phyloP scores from a whole-genome alignment of 2,113 vertebrate species.

The Bothrops jararaca region DNA sequence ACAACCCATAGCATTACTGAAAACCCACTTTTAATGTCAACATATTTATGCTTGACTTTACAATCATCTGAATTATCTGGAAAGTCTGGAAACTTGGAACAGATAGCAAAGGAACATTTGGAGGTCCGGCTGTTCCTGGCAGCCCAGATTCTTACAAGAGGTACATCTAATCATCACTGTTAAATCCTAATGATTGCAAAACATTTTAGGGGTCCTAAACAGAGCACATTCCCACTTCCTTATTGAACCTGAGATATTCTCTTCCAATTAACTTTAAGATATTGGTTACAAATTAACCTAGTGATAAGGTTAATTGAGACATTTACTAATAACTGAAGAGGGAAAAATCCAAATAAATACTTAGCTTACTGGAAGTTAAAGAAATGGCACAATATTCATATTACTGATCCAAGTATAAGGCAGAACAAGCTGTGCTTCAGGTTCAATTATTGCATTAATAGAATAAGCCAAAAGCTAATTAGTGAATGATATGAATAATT shows the following conservation, averaged over 20 bases:
- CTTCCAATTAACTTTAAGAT: not conserved
- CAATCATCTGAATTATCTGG: not conserved
- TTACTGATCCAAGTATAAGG: not conserved
- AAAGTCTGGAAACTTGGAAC: not conserved
- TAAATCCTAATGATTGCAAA: not conserved
- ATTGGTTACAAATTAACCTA: constrained; percentile 3
- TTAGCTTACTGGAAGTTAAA: not conserved
- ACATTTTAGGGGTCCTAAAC: not conserved
- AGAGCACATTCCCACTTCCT: not conserved
- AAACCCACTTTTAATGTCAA: not conserved
- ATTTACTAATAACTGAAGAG: not conserved
- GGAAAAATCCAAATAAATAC: not conserved
- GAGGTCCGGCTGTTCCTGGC: not conserved
- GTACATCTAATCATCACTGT: not conserved
- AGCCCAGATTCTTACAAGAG: not conserved
- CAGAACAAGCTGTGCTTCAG: not conserved
- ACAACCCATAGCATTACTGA: not conserved
- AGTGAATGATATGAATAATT: not conserved
- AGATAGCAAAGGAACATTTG: not conserved
- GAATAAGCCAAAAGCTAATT: not conserved
- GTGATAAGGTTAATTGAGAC: not conserved
- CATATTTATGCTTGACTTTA: not conserved
- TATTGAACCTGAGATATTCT: not conserved
- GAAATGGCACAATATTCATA: not conserved
- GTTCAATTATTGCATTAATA: not conserved